phyloP scores from a whole-genome alignment of 1,140 invertebrate genomes.

The Pararge aegeria region DNA sequence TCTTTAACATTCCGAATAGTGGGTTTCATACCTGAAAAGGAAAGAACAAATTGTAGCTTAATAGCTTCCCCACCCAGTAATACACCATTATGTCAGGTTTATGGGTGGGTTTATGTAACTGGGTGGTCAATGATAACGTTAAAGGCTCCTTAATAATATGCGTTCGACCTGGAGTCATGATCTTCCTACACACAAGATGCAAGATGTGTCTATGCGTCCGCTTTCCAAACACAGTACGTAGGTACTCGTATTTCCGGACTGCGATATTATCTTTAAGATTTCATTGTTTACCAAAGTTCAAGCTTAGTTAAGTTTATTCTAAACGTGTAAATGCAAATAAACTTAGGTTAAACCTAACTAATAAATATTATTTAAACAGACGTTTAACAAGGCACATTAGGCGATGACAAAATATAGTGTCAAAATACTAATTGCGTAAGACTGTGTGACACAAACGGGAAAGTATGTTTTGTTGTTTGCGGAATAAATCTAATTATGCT shows the following conservation, averaged over 20 bases:
- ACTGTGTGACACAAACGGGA: neutral
- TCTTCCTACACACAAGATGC: conserved; percentile 1
- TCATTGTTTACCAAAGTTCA: conserved; percentile 7
- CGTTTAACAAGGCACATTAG: conserved; percentile 1
- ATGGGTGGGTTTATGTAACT: too few species aligned
- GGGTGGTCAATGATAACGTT: too few species aligned
- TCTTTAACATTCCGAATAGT: too few species aligned
- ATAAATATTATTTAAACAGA: conserved; percentile 11
- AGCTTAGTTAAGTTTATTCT: conserved; percentile 10
- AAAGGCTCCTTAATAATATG: neutral
- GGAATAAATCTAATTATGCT: too few species aligned
- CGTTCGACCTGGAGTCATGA: neutral
- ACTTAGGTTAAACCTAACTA: conserved; percentile 7
- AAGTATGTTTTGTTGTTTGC: neutral
- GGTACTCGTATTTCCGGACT: conserved; percentile 5
- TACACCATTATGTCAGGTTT: too few species aligned
- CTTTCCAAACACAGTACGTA: neutral
- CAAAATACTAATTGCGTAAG: neutral
- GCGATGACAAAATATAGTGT: neutral
- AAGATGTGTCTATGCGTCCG: neutral
- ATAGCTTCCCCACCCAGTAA: too few species aligned
- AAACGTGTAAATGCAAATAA: conserved; percentile 8
- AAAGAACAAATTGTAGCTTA: too few species aligned
- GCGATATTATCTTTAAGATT: conserved; percentile 5
- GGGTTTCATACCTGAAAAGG: too few species aligned